These are phyloP conservation scores for Lepeophtheirus nordmannii DNA, from an alignment of 2,888 invertebrate genomes.

Conservation along the genomic window DNA sequence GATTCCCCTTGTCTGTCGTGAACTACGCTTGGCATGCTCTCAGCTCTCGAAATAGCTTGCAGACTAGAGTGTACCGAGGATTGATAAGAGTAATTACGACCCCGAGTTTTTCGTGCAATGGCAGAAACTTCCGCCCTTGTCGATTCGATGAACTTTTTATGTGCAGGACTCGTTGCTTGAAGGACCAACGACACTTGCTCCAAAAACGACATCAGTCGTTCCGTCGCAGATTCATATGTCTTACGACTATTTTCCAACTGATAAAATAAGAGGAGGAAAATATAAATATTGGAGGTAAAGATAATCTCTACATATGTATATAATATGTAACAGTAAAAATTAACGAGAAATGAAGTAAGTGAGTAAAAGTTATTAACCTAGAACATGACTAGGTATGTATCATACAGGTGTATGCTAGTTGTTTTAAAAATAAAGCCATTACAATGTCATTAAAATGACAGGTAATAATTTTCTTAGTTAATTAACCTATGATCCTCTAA, in stretches of 20 bases:
- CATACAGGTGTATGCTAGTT: not conserved
- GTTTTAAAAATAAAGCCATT: not conserved
- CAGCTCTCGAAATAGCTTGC: constrained; percentile 10
- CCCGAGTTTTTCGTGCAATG: not conserved
- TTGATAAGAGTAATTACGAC: not conserved
- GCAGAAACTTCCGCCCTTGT: not conserved
- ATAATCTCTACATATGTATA: not conserved
- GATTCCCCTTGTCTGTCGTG: no score
- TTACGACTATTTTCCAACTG: constrained; percentile 19
- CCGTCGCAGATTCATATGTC: constrained; percentile 7
- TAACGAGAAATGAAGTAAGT: no score
- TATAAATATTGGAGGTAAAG: not conserved
- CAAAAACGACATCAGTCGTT: constrained; percentile 8
- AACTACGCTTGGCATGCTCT: constrained; percentile 15
- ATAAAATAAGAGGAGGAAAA: not conserved
- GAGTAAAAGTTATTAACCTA: no score
- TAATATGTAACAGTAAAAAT: no score
- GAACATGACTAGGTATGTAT: no score
- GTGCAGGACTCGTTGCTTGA: constrained; percentile 19
- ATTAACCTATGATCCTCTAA: not conserved
- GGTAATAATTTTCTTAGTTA: no score
- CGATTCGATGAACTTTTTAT: constrained; percentile 14
- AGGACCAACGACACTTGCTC: constrained; percentile 1
- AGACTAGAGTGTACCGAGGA: not conserved
- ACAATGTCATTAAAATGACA: not conserved